Evolutionary conservation across 2,888 invertebrate genomes (phyloP).

Genomic region (Scaptomyza flava): DNA sequence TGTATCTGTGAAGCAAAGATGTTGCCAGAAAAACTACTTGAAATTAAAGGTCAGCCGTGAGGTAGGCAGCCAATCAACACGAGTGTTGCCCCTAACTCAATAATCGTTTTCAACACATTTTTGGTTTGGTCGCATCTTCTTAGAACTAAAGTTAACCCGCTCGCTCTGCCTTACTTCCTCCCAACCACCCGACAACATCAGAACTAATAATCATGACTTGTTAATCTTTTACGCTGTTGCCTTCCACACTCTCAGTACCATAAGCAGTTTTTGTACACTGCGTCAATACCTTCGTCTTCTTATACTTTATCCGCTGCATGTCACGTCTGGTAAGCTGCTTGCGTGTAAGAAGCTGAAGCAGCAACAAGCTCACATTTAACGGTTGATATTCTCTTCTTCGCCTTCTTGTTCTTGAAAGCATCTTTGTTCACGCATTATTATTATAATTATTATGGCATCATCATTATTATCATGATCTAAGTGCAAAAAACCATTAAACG

Average conservation of each 20-base stretch:
- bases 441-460: constrained; percentile 29
- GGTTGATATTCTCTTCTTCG: constrained; percentile 36
- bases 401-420: constrained; percentile 5
- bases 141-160: constrained; percentile 7
- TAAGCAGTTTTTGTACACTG: constrained; percentile 21
- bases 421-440: constrained; percentile 61
- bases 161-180: neutral
- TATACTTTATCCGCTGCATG: constrained; percentile 19
- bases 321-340: constrained; percentile 43
- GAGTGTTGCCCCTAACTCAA: constrained; percentile 26
- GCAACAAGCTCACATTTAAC: constrained; percentile 48
- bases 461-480: constrained; percentile 47
- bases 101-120: constrained; percentile 48
- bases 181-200: constrained; percentile 12
- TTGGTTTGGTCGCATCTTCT: constrained; percentile 9
- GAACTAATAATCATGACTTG: constrained; percentile 81
- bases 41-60: constrained; percentile 52
- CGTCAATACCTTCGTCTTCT: neutral
- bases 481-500: constrained; percentile 66
- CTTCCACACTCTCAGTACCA: constrained; percentile 40
- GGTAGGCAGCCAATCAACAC: constrained; percentile 43
- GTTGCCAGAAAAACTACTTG: constrained; percentile 38
- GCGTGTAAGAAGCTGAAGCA: constrained; percentile 8
- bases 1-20: too few species aligned
- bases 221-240: constrained; percentile 77